Evolutionary conservation across 1,140 invertebrate species (phyloP), one percentile per base, ranked within the genome.

Genomic region (Trissolcus basalis): DNA sequence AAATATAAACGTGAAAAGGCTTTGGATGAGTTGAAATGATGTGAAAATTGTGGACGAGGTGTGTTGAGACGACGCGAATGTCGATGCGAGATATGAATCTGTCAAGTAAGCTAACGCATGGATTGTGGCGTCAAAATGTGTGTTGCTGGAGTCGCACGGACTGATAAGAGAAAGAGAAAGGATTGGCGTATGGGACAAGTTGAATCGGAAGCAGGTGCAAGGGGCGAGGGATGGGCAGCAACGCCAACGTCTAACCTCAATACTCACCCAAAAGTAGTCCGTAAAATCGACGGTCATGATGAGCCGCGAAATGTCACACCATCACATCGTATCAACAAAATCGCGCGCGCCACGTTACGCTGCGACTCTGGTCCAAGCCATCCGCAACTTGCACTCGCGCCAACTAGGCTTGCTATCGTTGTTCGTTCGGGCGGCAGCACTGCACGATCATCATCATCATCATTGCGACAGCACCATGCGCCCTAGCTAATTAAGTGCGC

Each of bases 261-360:
- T n/a, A 89, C 91, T 91, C 87, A 94, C 93, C 93, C 93, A 94
- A 90, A 94, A 94, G 86, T 93, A 94, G 87, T 94, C 93, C 81
- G 92, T 92, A 87, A 94, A 94, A 84, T 94, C 92, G 79, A 94
- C 93, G 80, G 92, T 93, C 93, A 94, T 94, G 85, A 78, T 88
- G 86, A 80, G 80, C 76, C 69, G 80, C 70, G 77, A n/a, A 36
- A 50, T 12, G 51, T 86, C 83, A 85, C 80, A 85, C 67, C 83
- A 84, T 85, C 63, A 69, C 79, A 77, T 75, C 68, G 63, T 65
- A 44, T 27, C 43, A 13, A 44, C 12, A 44, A 44, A 12, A 44
- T 67, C 50, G 61, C 63, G 53, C 41, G 33, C 59, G 71, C 63
- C 50, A 65, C 63, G 61, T 51, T 56, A 55, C 49, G 55, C 33